Percentiles rank a stretch among this genome's conserved stretches.
phyloP scores from a whole-genome alignment of 2,888 invertebrate genomes.

The Camponotus fellah region DNA sequence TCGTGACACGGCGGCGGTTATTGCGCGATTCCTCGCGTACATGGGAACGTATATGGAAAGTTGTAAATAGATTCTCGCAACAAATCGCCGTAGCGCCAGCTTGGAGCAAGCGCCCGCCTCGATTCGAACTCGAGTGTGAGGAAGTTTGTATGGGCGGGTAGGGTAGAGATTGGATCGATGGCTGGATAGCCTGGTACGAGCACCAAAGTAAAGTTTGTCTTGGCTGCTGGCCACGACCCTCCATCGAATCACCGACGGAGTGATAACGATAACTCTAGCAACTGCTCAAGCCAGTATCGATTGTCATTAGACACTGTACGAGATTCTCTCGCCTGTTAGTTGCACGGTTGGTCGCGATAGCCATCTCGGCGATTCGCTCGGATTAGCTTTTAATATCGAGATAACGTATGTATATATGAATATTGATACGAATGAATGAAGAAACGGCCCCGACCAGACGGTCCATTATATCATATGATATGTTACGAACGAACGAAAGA shows the following conservation, averaged over 20 bases:
- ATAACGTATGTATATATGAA: conserved; percentile 23
- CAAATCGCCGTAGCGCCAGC: conserved; percentile 66
- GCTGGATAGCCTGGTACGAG: conserved; percentile 62
- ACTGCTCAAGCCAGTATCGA: conserved; percentile 72
- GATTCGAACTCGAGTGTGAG: conserved; percentile 63
- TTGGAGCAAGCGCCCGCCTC: conserved; percentile 60
- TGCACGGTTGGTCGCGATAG: conserved; percentile 42
- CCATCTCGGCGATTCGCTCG: conserved; percentile 30
- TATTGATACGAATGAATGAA: conserved; percentile 4
- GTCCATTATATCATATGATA: conserved; percentile 79
- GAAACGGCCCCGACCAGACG: conserved; percentile 41
- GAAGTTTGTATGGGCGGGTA: conserved; percentile 69
- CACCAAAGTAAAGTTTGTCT: conserved; percentile 71
- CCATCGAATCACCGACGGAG: conserved; percentile 65
- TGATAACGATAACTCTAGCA: conserved; percentile 72
- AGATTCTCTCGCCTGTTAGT: conserved; percentile 64
- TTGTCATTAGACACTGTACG: conserved; percentile 72
- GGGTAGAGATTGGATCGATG: conserved; percentile 67
- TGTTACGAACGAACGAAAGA: conserved; percentile 76
- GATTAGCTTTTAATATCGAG: conserved; percentile 50
- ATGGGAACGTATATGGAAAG: conserved; percentile 41
- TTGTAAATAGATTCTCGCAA: conserved; percentile 57
- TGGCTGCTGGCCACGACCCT: conserved; percentile 69
- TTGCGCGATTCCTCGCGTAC: conserved; percentile 36
- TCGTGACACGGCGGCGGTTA: conserved; percentile 51